Base-by-base conservation (phyloP, 2,797 vertebrate species). In the Ptychobarbus kaznakovi region DNA sequence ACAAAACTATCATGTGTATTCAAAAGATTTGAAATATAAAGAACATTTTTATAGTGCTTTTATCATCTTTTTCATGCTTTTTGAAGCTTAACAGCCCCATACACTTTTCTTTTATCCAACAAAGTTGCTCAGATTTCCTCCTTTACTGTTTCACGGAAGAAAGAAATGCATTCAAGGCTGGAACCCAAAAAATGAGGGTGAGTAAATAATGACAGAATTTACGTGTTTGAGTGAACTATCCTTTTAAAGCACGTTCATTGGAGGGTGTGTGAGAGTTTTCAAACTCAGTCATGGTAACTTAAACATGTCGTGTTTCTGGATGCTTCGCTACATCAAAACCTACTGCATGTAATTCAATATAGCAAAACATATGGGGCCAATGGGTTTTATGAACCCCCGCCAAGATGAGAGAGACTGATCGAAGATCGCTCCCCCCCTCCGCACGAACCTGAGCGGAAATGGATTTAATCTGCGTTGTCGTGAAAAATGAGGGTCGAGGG, bases 381-480 rank as follows among this genome's bases (percentile, higher is more conserved):
- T 86, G 65, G 63, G 61, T 83, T 88, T 88, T 86, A 88, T 86
- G 87, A 84, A 86, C 77, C 86, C 86, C 79, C 81, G 90, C 86
- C 88, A 87, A 88, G 87, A 87, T 87, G 66, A 81, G 81, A 83
- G 85, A 81, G 84, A 91, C 88, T 88, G 86, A 91, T 91, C 65
- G 81, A 80, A 85, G 88, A 84, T 77, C 87, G 46, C 22, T 32
- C 32, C 38, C 53, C 35, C 42, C 44, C 22, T 32, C 49, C 16
- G 20, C 42, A 35, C 40, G 46, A 81, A 78, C 87, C 61, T 80
- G 78, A 79, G 74, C 44, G 46, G 79, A 89, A 88, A 80, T 40
- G 53, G 89, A 87, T 87, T 89, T 68, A 89, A 90, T 81, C 84
- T 89, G 85, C 82, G 88, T 86, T 88, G 87, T 87, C 81, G 38